Base-by-base conservation (phyloP, 2,113 vertebrate species). In the Protobothrops flavoviridis region DNA sequence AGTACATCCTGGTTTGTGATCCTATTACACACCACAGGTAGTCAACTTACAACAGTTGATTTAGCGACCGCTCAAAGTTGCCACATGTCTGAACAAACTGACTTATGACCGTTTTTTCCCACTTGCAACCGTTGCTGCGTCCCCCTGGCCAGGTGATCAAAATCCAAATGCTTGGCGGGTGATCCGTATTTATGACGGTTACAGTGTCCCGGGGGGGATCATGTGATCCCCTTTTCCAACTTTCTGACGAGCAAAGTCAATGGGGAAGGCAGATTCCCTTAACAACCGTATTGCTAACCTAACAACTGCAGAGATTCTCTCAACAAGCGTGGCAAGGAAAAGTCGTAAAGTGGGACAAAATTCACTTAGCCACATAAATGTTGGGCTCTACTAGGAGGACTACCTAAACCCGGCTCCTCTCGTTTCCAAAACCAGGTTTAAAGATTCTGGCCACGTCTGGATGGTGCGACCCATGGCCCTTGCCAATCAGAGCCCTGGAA, bases 401-500 rank as follows among this genome's bases (percentile, higher is more conserved):
- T 64, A 64, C 10, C 26, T 29, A n/a, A 1, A 45, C 23, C 4
- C 3, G 8, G 2, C 94, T 95, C 89, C 87, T 91, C 33, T 21
- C 86, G 26, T 87, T 61, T 45, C 24, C 8, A 53, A 50, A 74
- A 33, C n/a, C 64, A 23, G 6, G 10, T 90, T 95, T 93, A 93
- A 89, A 93, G 52, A 95, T 94, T 93, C 33, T 69, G 57, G 21
- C 90, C 85, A 33, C 4, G 6, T 29, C 87, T 85, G 91, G 33
- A 90, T 45, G 33, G 89, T 39, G 91, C 7, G 61, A 94, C 48
- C 94, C 88, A 93, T 1, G 10, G 26, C 57, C 81, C 92, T 95
- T 92, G 52, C 53, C 89, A 85, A 93, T 93, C 90, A 90, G 94
- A 95, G 29, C 17, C 93, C 90, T 0, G 0, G 10, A 92, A 91